Percentiles rank a stretch among this genome's conserved stretches.
Conservation (phyloP, 2,113 vertebrate species). For the Lepidothrix coronata region DNA sequence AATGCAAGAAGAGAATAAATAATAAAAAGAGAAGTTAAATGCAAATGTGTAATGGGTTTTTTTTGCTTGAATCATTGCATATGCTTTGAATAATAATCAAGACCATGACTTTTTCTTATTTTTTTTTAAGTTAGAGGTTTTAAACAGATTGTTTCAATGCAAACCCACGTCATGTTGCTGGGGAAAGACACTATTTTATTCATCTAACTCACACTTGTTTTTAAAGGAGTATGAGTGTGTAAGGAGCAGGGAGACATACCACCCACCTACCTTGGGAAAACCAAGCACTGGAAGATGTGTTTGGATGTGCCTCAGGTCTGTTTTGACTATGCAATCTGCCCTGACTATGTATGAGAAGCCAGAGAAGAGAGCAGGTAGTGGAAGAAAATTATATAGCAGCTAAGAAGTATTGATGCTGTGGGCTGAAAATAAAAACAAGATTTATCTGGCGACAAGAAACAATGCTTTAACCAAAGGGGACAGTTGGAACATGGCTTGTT, state of each 20-base stretch:
- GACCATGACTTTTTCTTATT: not conserved
- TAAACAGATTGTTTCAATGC: not conserved
- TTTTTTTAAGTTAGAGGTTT: not conserved
- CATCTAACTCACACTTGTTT: not conserved
- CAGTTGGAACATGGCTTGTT: not conserved
- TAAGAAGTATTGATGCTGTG: not conserved
- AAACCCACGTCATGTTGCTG: not conserved
- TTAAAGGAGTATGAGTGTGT: not conserved
- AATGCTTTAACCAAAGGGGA: not conserved
- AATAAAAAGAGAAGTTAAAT: not conserved
- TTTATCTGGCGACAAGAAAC: not conserved
- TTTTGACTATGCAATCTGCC: not conserved
- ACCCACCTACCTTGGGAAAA: not conserved
- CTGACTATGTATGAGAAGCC: not conserved
- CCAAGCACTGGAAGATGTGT: not conserved
- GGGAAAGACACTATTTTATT: not conserved
- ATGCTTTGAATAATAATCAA: not conserved
- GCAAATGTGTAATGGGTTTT: not conserved
- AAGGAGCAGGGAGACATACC: not conserved
- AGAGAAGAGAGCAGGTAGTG: not conserved
- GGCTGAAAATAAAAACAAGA: not conserved
- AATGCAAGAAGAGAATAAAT: not conserved
- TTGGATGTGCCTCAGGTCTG: not conserved
- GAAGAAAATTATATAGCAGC: not conserved
- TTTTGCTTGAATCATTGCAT: not conserved